Evolutionary conservation across 1,140 invertebrate genomes (phyloP).

Genomic region (Drosophila tani): DNA sequence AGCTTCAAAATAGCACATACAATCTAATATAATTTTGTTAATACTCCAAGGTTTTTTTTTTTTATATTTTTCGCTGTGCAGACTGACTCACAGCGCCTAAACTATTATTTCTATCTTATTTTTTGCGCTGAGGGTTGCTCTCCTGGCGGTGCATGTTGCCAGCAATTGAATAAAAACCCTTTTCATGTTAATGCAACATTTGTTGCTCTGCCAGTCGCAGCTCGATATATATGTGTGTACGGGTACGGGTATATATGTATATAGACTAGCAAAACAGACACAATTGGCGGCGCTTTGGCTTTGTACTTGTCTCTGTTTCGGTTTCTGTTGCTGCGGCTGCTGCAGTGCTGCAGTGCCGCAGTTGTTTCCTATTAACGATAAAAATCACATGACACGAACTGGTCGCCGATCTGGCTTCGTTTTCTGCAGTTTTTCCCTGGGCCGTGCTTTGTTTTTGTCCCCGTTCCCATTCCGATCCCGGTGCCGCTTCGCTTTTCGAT

Average conservation of each 20-base stretch:
- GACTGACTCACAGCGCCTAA: conserved; percentile 37
- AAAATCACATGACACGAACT: conserved; percentile 83
- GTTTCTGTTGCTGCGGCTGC: conserved; percentile 23
- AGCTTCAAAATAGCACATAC: no score
- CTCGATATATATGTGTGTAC: conserved; percentile 17
- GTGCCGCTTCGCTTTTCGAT: conserved; percentile 23
- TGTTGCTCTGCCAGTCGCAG: conserved; percentile 55
- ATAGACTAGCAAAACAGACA: conserved; percentile 40
- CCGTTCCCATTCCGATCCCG: conserved; percentile 14
- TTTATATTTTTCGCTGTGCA: conserved; percentile 9
- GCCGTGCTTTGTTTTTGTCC: conserved; percentile 42
- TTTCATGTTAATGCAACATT: conserved; percentile 81
- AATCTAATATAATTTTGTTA: background rate
- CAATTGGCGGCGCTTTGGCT: conserved; percentile 71
- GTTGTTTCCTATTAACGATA: conserved; percentile 83
- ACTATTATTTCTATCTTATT: conserved; percentile 14
- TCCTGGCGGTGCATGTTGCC: conserved; percentile 61
- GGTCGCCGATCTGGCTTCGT: conserved; percentile 76
- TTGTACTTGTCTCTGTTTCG: conserved; percentile 65
- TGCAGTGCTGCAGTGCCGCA: conserved; percentile 31
- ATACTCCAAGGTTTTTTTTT: background rate
- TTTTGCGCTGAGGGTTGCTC: conserved; percentile 8
- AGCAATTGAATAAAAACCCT: conserved; percentile 78
- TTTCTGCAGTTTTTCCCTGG: conserved; percentile 50
- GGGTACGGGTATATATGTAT: conserved; percentile 5